These are phyloP conservation scores for Brenthis hecate DNA, from an alignment of 2,888 invertebrate genomes.

Conservation along the genomic window DNA sequence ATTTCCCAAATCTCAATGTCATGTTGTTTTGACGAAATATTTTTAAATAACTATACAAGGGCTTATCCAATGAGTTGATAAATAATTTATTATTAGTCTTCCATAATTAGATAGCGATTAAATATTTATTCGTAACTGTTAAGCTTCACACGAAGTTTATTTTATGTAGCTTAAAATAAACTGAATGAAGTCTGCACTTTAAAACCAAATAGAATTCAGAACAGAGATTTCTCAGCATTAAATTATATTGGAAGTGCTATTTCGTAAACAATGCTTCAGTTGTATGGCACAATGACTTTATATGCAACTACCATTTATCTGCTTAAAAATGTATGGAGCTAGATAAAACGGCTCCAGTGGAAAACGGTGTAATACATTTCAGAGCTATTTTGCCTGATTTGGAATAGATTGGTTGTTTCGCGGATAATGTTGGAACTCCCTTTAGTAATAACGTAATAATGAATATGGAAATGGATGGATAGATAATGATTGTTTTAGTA, in stretches of 20 bases:
- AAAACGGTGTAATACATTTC: slow-evolving; percentile 67
- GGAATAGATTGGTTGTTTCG: slow-evolving; percentile 48
- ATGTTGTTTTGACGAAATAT: too few species aligned
- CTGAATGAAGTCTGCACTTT: background rate
- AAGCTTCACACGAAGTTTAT: too few species aligned
- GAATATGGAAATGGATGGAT: background rate
- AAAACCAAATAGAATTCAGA: background rate
- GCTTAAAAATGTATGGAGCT: slow-evolving; percentile 61
- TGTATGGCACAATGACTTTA: slow-evolving; percentile 46
- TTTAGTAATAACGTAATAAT: slow-evolving; percentile 7
- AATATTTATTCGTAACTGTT: too few species aligned
- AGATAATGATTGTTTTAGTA: background rate
- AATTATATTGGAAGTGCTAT: slow-evolving; percentile 29
- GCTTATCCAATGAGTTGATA: too few species aligned
- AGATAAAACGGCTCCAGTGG: slow-evolving; percentile 59
- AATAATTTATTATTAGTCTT: too few species aligned
- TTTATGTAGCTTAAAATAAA: background rate
- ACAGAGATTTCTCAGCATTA: background rate
- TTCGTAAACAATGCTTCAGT: slow-evolving; percentile 36
- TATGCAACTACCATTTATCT: slow-evolving; percentile 56
- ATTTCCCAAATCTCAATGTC: too few species aligned
- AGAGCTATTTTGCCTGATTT: slow-evolving; percentile 57
- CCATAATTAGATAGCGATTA: too few species aligned
- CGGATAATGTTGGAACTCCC: slow-evolving; percentile 19
- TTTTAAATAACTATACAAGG: too few species aligned